Conservation (phyloP, 1,140 invertebrate genomes). For the Drosophila kanapiae region DNA sequence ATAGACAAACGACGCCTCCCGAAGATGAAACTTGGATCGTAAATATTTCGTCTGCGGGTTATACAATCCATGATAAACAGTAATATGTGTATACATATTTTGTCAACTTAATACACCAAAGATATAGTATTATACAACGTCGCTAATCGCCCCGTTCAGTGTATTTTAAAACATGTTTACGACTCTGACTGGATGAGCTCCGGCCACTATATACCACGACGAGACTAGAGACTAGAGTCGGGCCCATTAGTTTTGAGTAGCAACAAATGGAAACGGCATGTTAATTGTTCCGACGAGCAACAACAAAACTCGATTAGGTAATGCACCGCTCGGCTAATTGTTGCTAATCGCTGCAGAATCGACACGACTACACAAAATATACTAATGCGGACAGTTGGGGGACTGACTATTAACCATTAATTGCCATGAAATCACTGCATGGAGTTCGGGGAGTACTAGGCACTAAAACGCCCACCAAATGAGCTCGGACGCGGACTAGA, state of each 20-base stretch:
- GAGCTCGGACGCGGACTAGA: conserved; percentile 15
- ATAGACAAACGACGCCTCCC: conserved; percentile 65
- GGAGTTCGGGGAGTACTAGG: conserved; percentile 10
- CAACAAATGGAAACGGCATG: conserved; percentile 71
- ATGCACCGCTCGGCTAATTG: conserved; percentile 73
- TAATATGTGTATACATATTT: conserved; percentile 40
- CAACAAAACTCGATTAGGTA: conserved; percentile 69
- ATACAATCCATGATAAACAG: conserved; percentile 71
- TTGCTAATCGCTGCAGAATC: conserved; percentile 78
- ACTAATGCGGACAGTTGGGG: conserved; percentile 23
- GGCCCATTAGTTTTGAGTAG: conserved; percentile 64
- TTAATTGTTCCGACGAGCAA: conserved; percentile 60
- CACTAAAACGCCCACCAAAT: conserved; percentile 69
- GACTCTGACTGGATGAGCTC: conserved; percentile 24
- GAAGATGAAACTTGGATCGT: conserved; percentile 30
- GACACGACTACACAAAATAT: conserved; percentile 53
- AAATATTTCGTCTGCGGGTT: conserved; percentile 67
- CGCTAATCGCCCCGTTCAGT: conserved; percentile 48
- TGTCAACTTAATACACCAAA: conserved; percentile 25
- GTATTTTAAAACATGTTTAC: conserved; percentile 66
- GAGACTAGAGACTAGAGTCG: conserved; percentile 38
- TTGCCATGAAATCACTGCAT: conserved; percentile 69
- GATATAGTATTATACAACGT: conserved; percentile 49
- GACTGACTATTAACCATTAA: conserved; percentile 62
- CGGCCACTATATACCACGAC: neutral